Percentiles rank a stretch among this genome's conserved stretches.
These are phyloP conservation scores for Xiphophorus hellerii DNA, from an alignment of 2,113 vertebrate genomes.

Conservation along the genomic window DNA sequence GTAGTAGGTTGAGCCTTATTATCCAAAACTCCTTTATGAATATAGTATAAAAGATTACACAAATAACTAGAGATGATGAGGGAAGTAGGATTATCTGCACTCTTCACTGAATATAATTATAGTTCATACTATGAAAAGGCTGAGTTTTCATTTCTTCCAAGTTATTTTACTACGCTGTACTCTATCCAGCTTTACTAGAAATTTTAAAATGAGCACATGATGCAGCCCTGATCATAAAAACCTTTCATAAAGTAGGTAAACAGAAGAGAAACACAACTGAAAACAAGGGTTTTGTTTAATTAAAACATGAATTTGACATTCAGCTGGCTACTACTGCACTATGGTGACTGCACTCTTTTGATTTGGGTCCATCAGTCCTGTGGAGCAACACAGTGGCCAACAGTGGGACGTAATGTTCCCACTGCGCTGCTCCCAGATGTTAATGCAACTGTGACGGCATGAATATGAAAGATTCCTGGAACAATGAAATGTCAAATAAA, in stretches of 20 bases:
- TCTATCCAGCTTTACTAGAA: constrained; percentile 12
- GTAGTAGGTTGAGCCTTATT: not conserved
- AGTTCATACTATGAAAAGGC: constrained; percentile 1
- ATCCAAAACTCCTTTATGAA: constrained; percentile 10
- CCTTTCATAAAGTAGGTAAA: constrained; percentile 6
- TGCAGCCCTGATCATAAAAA: constrained; percentile 3
- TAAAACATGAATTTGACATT: constrained; percentile 55
- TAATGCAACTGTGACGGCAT: constrained; percentile 24
- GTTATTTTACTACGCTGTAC: constrained; percentile 41
- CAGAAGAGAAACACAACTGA: not conserved
- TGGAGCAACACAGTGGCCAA: constrained; percentile 35
- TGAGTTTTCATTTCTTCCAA: constrained; percentile 9
- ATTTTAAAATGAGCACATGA: constrained; percentile 19
- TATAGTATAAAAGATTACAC: not conserved
- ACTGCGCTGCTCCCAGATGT: constrained; percentile 26
- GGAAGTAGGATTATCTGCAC: constrained; percentile 1
- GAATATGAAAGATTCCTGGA: constrained; percentile 44
- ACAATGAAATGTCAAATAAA: constrained; percentile 47
- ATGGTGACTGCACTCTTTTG: constrained; percentile 44
- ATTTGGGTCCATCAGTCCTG: constrained; percentile 35
- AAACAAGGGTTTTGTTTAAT: constrained; percentile 29
- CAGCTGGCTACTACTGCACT: constrained; percentile 42
- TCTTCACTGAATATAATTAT: constrained; percentile 9
- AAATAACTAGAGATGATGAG: constrained; percentile 10
- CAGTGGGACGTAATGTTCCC: constrained; percentile 7